Conservation (phyloP, 1,140 invertebrate species). For the Ceratina calcarata region DNA sequence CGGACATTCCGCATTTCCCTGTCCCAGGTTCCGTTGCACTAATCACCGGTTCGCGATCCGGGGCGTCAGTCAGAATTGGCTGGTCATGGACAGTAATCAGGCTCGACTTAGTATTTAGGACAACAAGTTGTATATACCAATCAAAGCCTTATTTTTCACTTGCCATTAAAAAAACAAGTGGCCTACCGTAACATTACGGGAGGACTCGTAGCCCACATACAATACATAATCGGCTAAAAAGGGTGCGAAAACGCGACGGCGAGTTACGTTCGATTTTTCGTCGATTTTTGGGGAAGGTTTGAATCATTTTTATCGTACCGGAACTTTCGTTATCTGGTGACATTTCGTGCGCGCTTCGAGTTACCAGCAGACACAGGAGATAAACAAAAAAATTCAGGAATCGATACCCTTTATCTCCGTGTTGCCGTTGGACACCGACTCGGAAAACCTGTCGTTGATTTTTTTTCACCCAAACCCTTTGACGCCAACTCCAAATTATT, state of each 20-base stretch:
- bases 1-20: slow-evolving; percentile 52
- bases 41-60: slow-evolving; percentile 63
- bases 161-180: too few relatives aligned
- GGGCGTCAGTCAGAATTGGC: slow-evolving; percentile 57
- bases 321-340: slow-evolving; percentile 32
- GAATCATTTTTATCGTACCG: slow-evolving; percentile 25
- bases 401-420: slow-evolving; percentile 36
- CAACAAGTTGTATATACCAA: too few relatives aligned
- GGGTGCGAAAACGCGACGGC: not conserved
- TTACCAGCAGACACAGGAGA: slow-evolving; percentile 25
- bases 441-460: not conserved
- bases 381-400: slow-evolving; percentile 41
- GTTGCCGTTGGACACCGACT: not conserved
- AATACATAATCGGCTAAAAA: too few relatives aligned
- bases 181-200: too few relatives aligned
- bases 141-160: too few relatives aligned
- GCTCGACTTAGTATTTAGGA: too few relatives aligned
- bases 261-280: slow-evolving; percentile 1
- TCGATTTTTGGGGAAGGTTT: slow-evolving; percentile 1
- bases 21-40: slow-evolving; percentile 68
- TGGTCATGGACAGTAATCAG: slow-evolving; percentile 3
- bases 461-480: not conserved
- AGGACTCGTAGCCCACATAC: too few relatives aligned
- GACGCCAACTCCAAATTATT: too few relatives aligned
- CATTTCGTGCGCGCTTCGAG: slow-evolving; percentile 16